A percentile compares a stretch with the other conserved stretches of the same genome.
phyloP scores from a whole-genome alignment of 1,140 invertebrate species.

The Reticulitermes speratus region DNA sequence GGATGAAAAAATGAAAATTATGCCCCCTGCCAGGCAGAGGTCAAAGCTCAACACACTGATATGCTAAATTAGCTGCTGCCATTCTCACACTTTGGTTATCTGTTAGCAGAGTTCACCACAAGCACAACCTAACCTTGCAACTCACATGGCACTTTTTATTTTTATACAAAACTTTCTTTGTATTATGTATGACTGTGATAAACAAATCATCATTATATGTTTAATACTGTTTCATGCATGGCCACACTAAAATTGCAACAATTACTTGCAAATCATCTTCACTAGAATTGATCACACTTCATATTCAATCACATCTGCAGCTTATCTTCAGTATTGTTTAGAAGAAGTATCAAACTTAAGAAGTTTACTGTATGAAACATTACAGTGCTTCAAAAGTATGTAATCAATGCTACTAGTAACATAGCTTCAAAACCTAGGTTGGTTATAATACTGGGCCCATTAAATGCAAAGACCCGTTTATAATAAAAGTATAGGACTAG shows the following conservation, averaged over 20 bases:
- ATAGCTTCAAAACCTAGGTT: neutral
- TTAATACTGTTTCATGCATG: slow-evolving; percentile 17
- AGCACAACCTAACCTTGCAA: slow-evolving; percentile 14
- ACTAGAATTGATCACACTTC: slow-evolving; percentile 1
- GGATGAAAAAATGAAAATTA: neutral
- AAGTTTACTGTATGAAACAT: too few species aligned
- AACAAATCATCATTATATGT: neutral
- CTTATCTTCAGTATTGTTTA: neutral
- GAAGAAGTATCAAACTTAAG: neutral
- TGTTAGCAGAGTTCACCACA: neutral
- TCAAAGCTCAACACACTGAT: slow-evolving; percentile 11
- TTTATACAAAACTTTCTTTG: neutral
- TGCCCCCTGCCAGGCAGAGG: neutral
- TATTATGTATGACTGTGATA: neutral
- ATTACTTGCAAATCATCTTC: slow-evolving; percentile 7
- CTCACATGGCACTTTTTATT: slow-evolving; percentile 4
- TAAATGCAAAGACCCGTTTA: neutral
- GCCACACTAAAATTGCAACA: neutral
- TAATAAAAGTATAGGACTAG: slow-evolving; percentile 10
- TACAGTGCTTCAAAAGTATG: neutral
- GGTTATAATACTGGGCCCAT: too few species aligned
- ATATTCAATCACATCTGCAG: neutral
- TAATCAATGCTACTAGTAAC: neutral
- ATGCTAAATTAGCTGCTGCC: slow-evolving; percentile 10
- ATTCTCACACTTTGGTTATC: neutral